Base-by-base conservation (phyloP, 23 tunicate genomes). In the Trididemnum clinides region DNA sequence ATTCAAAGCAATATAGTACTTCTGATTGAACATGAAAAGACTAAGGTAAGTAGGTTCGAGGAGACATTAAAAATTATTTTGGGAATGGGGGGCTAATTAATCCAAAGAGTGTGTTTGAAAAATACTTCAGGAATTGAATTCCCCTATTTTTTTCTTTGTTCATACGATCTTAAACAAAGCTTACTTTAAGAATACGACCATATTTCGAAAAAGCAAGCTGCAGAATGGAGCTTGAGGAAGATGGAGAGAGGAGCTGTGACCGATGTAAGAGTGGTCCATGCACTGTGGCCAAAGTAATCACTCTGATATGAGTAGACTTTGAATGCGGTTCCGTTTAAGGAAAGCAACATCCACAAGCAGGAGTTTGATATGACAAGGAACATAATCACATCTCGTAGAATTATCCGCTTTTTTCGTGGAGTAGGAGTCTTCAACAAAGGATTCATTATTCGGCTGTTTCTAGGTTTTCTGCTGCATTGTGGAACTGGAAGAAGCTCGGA, bases 181-280 rank as follows among this genome's bases (percentile, higher is more conserved):
- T n/a, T 33, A 7, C 38, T 6, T 78, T 29, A 78, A 78, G 83
- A 51, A 27, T 78, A 78, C 2, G 83, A 51, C 83, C 83, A 78
- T 4, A 78, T 35, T 23, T 78, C 83, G 30, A 78, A 78, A 30
- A 78, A 54, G 28, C 83, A 78, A 1, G 83, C 83, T 4, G 83
- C 83, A 18, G 21, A 51, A 36, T 78, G 83, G 20, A 78, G 64
- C 28, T 54, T 78, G 19, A 78, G 38, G 28, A 78, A 78, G 1
- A 78, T 54, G 65, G 83, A 12, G 23, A 78, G 38, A 1, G 83
- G 83, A 2, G 64, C 66, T 23, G 83, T 78, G 64, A 78, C 83
- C 34, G 83, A 78, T 1, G 83, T 19, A 19, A 78, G 31, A 6
- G 83, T 78, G 39, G 64, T 78, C 83, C 83, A 78, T 2, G 66